These are phyloP conservation scores for Garrulus glandarius DNA, from an alignment of 2,797 vertebrate species.

Conservation along the genomic window DNA sequence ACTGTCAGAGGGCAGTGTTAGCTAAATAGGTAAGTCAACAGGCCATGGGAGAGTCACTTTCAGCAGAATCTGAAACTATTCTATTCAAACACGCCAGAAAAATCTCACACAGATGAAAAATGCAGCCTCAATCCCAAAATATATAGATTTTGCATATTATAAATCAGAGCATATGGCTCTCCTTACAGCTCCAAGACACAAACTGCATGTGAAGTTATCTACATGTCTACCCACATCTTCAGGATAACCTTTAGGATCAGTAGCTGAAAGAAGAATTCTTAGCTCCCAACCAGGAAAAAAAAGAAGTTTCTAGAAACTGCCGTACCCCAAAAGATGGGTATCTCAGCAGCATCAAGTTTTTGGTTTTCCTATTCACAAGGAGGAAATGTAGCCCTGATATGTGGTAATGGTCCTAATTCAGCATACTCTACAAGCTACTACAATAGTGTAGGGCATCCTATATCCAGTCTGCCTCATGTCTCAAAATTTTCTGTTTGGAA, in stretches of 20 bases:
- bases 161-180: constrained; percentile 53
- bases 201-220: constrained; percentile 4
- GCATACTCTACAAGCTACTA: background rate
- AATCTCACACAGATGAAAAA: background rate
- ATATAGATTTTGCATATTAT: constrained; percentile 28
- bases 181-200: constrained; percentile 23
- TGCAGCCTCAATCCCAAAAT: constrained; percentile 7
- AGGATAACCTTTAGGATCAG: constrained; percentile 41
- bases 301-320: background rate
- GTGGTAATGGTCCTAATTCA: background rate
- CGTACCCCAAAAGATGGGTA: background rate
- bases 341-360: background rate
- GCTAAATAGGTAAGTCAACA: background rate
- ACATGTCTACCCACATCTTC: constrained; percentile 31
- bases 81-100: background rate
- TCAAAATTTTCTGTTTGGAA: background rate
- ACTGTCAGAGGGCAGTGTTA: background rate
- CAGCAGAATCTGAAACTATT: background rate
- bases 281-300: background rate
- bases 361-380: background rate
- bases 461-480: background rate
- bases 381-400: background rate
- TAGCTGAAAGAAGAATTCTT: constrained; percentile 1
- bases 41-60: background rate
- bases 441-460: background rate